Evolutionary conservation across 2,113 vertebrate genomes (phyloP), one percentile per base, ranked within the genome.

Genomic region (Chloropsis hardwickii): DNA sequence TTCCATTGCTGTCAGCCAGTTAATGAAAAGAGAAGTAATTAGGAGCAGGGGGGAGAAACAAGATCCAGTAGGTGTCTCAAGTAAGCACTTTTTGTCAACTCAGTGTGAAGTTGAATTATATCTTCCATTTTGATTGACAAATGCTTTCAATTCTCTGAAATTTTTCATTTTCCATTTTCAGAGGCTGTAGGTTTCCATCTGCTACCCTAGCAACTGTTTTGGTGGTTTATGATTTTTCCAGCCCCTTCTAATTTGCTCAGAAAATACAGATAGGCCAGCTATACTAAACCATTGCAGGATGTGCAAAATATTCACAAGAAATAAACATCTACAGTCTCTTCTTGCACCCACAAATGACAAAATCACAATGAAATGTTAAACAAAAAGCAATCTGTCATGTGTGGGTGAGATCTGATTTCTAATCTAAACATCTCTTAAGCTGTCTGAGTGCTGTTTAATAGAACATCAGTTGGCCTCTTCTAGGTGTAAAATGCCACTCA

Each of bases 151-250:
- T 62, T 60, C 19, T 80, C 84, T 80, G 74, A 90, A 93, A 54
- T 21, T 73, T 88, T 90, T 90, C 20, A 10, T 86, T 96, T 96
- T 96, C 79, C 87, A 67, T 92, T 97, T 95, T 82, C 10, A 24
- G 92, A 88, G 47, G n/a, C 71, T 56, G 14, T 3, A 96, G 71
- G 71, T 96, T 96, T 96, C 82, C 67, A 92, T 74, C 60, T 95
- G 25, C 66, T 82, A 87, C 58, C 16, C 53, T 70, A 86, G 64
- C 47, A 88, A 80, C 33, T n/a, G 11, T 73, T 90, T 90, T 8
- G 0, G 66, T 65, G n/a, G n/a, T 81, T 95, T 61, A 16, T 53
- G 65, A 54, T 76, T 94, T 94, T 95, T 82, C 86, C 82, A 90
- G 45, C 5, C 37, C 28, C 23, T 88, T 73, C 42, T 88, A 51